Percentiles rank a stretch among this genome's conserved stretches.
Evolutionary conservation across 1,140 invertebrate genomes (phyloP).

Genomic region (Pseudomyrmex concolor): DNA sequence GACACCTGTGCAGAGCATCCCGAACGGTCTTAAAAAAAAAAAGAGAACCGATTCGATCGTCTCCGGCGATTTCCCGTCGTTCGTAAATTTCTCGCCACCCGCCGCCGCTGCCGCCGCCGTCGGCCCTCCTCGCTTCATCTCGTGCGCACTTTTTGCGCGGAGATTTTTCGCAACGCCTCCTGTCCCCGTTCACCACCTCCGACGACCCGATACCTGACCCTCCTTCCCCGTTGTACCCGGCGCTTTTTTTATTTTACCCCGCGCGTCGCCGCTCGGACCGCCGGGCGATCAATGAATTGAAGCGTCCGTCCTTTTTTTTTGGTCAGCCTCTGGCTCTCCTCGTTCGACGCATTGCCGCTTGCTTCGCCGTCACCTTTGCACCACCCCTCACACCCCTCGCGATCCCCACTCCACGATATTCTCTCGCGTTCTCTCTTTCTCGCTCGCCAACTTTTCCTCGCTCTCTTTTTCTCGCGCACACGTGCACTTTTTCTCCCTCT

Average conservation of each 20-base stretch:
- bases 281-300: conserved; percentile 85
- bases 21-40: conserved; percentile 39
- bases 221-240: conserved; percentile 66
- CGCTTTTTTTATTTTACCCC: conserved; percentile 80
- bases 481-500: conserved; percentile 58
- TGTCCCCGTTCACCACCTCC: conserved; percentile 72
- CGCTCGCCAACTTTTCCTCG: conserved; percentile 66
- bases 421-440: conserved; percentile 57
- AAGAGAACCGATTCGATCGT: conserved; percentile 52
- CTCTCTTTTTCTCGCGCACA: conserved; percentile 64
- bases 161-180: conserved; percentile 82
- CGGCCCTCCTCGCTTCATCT: conserved; percentile 41
- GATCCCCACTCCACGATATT: conserved; percentile 46
- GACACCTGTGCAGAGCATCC: conserved; percentile 6
- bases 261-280: conserved; percentile 82
- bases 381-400: conserved; percentile 62
- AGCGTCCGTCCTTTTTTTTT: conserved; percentile 84
- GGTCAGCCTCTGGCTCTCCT: conserved; percentile 81
- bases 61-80: conserved; percentile 69
- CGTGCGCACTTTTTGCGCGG: conserved; percentile 74
- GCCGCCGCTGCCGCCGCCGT: conserved; percentile 19
- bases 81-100: conserved; percentile 65
- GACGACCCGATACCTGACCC: conserved; percentile 62
- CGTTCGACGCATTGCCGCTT: conserved; percentile 76
- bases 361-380: conserved; percentile 73